These are phyloP conservation scores for Cephus sareptanus DNA, from an alignment of 2,888 invertebrate species.

Conservation along the genomic window DNA sequence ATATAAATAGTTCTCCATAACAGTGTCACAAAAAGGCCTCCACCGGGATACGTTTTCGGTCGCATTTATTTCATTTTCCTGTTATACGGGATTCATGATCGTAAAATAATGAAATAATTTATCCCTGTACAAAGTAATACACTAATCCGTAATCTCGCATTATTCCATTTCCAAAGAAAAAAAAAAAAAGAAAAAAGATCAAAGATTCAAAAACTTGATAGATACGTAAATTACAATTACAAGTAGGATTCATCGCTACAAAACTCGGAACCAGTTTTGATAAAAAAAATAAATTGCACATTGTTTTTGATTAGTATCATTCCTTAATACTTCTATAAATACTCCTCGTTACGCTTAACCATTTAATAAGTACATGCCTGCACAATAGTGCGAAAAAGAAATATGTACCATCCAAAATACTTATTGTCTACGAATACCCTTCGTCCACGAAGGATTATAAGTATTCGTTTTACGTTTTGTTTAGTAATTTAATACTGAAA, in stretches of 20 bases:
- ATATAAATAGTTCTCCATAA: background rate
- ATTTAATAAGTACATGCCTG: slow-evolving; percentile 14
- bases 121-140: background rate
- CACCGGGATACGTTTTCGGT: background rate
- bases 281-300: slow-evolving; percentile 26
- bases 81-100: background rate
- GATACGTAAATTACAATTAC: background rate
- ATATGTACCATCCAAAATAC: background rate
- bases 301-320: slow-evolving; percentile 32
- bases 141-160: background rate
- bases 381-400: background rate
- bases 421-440: slow-evolving; percentile 12
- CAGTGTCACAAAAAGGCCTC: slow-evolving; percentile 1
- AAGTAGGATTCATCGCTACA: slow-evolving; percentile 22
- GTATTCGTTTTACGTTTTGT: slow-evolving; percentile 8
- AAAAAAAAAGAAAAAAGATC: background rate
- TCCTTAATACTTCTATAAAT: slow-evolving; percentile 10
- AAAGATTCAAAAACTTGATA: background rate
- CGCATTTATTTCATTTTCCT: background rate
- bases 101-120: background rate
- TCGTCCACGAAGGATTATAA: slow-evolving; percentile 17
- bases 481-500: slow-evolving; percentile 34
- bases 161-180: background rate
- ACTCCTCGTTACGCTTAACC: slow-evolving; percentile 2
- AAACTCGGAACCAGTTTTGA: slow-evolving; percentile 29